These are phyloP conservation scores for Lophotis ruficrista DNA, from an alignment of 2,113 vertebrate species.

Conservation along the genomic window DNA sequence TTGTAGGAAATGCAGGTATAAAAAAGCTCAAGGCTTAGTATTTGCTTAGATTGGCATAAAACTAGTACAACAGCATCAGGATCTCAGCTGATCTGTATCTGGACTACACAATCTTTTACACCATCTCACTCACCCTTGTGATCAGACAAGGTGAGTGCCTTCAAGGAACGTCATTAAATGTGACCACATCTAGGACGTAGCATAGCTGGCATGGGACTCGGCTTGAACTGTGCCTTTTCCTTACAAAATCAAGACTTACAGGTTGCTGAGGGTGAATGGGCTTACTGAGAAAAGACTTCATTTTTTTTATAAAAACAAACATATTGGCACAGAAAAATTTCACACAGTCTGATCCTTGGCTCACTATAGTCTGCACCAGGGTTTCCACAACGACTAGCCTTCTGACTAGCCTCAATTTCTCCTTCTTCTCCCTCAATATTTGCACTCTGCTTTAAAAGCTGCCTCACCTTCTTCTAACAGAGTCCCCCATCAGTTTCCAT, in stretches of 20 bases:
- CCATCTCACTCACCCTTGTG: not conserved
- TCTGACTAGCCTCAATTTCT: not conserved
- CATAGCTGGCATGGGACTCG: not conserved
- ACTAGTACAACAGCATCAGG: not conserved
- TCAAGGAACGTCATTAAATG: not conserved
- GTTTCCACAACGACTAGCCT: not conserved
- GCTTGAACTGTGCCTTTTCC: not conserved
- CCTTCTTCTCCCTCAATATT: not conserved
- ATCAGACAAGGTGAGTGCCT: not conserved
- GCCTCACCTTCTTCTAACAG: not conserved
- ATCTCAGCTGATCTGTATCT: not conserved
- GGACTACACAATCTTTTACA: not conserved
- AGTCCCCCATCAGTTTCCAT: not conserved
- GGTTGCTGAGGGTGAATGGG: not conserved
- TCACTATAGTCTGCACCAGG: not conserved
- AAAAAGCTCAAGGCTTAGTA: not conserved
- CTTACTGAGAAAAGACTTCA: not conserved
- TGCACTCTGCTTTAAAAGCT: not conserved
- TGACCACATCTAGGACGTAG: not conserved
- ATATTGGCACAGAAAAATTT: not conserved
- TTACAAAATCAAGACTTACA: not conserved
- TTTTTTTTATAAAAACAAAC: not conserved
- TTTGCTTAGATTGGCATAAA: not conserved
- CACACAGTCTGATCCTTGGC: not conserved
- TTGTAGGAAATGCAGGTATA: not conserved